Conservation (phyloP, 64 coral and sea anemone species). For the Anthopleura sola region DNA sequence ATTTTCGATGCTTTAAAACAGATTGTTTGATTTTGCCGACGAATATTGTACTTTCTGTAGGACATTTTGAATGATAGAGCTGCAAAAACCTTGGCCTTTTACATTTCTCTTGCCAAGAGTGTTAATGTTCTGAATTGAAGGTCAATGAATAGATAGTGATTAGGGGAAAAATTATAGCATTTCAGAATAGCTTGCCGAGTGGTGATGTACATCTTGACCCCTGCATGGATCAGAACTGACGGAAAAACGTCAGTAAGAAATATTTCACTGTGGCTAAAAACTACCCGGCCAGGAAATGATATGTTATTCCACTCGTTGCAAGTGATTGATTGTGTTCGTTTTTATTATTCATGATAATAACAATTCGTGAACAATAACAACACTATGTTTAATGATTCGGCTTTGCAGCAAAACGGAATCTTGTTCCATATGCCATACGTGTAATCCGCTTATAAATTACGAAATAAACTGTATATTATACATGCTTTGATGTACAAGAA, state of each 20-base stretch:
- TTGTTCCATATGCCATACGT: neutral
- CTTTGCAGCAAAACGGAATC: neutral
- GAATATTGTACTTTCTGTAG: too few species aligned
- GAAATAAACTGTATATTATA: neutral
- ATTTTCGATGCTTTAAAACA: too few species aligned
- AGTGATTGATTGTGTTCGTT: neutral
- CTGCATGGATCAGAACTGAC: neutral
- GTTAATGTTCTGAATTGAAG: neutral
- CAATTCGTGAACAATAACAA: neutral
- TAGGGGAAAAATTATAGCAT: neutral
- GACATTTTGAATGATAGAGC: neutral
- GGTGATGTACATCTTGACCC: neutral
- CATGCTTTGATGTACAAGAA: neutral
- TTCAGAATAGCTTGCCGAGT: neutral
- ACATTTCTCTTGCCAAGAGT: neutral
- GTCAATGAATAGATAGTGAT: neutral
- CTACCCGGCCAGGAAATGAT: neutral
- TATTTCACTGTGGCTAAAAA: neutral
- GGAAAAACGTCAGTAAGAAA: neutral
- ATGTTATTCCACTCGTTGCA: neutral
- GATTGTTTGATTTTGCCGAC: too few species aligned
- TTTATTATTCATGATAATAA: conserved; percentile 3
- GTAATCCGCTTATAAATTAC: neutral
- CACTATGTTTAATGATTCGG: neutral
- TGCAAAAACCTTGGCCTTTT: neutral